Conservation (phyloP, 2,113 vertebrate genomes). For the Oreochromis niloticus region DNA sequence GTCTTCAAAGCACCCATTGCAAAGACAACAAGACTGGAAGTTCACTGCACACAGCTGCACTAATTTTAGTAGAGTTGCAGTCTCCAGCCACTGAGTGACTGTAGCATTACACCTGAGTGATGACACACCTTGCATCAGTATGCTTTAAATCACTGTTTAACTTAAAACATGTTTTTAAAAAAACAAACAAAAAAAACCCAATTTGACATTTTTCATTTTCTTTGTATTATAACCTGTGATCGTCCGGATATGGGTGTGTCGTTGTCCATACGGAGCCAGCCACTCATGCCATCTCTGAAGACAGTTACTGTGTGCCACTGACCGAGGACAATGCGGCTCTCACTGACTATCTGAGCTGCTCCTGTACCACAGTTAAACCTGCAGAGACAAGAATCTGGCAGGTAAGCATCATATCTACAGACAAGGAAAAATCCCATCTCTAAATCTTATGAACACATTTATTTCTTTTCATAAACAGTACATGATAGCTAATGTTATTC, state of each 20-base stretch:
- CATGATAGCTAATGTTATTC: background rate
- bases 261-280: slow-evolving; percentile 84
- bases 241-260: slow-evolving; percentile 79
- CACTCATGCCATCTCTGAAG: slow-evolving; percentile 82
- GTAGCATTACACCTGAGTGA: background rate
- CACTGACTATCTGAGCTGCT: slow-evolving; percentile 77
- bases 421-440: background rate
- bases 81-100: background rate
- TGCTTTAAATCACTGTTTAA: background rate
- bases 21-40: background rate
- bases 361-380: slow-evolving; percentile 97
- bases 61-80: background rate
- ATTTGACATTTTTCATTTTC: background rate
- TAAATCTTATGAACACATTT: background rate
- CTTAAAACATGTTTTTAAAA: background rate
- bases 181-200: background rate
- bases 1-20: background rate
- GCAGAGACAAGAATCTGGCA: background rate
- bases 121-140: background rate
- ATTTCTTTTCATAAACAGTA: background rate
- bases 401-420: background rate
- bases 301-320: slow-evolving; percentile 82
- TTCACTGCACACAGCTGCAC: background rate
- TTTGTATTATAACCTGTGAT: slow-evolving; percentile 78
- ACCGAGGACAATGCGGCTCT: slow-evolving; percentile 79